A percentile compares a stretch with the other conserved stretches of the same genome.
Conservation (phyloP, 2,797 vertebrate species). For the Hephaestus fuliginosus region DNA sequence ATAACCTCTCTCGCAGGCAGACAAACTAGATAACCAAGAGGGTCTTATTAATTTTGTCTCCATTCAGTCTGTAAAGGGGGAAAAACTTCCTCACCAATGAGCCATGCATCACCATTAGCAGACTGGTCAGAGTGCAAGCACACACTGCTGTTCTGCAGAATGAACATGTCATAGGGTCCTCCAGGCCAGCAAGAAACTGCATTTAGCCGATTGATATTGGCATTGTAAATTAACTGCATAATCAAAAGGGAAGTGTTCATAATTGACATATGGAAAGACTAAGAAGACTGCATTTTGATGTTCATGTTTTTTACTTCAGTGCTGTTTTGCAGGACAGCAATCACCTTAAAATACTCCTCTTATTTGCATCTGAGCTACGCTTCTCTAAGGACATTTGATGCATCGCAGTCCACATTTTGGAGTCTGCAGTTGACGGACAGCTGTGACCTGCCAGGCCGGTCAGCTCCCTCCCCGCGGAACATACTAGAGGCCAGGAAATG, state of each 20-base stretch:
- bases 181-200: slow-evolving; percentile 27
- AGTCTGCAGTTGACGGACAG: slow-evolving; percentile 10
- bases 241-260: slow-evolving; percentile 33
- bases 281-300: not conserved
- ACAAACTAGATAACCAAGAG: slow-evolving; percentile 62
- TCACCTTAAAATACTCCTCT: slow-evolving; percentile 31
- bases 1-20: slow-evolving; percentile 53
- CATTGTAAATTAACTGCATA: slow-evolving; percentile 25
- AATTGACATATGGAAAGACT: slow-evolving; percentile 4
- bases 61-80: slow-evolving; percentile 8
- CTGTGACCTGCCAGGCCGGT: slow-evolving; percentile 25
- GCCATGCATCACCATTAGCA: slow-evolving; percentile 63
- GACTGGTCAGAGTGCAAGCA: slow-evolving; percentile 62
- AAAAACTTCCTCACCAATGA: slow-evolving; percentile 46
- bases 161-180: slow-evolving; percentile 50
- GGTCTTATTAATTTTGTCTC: slow-evolving; percentile 57
- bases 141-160: slow-evolving; percentile 55
- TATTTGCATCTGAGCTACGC: slow-evolving; percentile 1
- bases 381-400: not conserved
- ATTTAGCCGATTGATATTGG: slow-evolving; percentile 31
- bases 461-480: slow-evolving; percentile 8
- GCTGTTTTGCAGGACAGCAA: slow-evolving; percentile 17
- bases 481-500: slow-evolving; percentile 7
- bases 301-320: slow-evolving; percentile 5
- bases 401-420: slow-evolving; percentile 5